Evolutionary conservation across 2,797 vertebrate species (phyloP).

Genomic region (Gymnocypris eckloni): DNA sequence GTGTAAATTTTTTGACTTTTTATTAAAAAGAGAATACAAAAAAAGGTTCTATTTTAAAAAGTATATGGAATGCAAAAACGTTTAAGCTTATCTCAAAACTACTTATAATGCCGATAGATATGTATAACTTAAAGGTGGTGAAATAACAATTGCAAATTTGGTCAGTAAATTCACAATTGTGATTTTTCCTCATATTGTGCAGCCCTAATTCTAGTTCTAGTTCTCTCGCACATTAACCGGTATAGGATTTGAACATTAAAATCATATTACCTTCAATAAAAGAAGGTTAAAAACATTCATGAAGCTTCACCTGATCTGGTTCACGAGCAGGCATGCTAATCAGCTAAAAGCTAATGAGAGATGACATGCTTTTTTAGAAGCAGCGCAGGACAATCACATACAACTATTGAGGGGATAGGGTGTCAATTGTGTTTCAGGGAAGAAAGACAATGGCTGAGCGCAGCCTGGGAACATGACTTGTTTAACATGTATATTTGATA

Average conservation of each 20-base stretch:
- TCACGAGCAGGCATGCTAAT: conserved; percentile 2
- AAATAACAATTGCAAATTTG: background rate
- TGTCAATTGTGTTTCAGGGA: conserved; percentile 45
- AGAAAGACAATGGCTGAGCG: conserved; percentile 68
- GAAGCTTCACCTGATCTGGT: background rate
- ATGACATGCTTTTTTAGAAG: conserved; percentile 4
- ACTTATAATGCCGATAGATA: background rate
- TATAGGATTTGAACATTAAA: background rate
- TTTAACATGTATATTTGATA: conserved; percentile 75
- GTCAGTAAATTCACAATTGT: background rate
- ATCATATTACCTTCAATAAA: conserved; percentile 15
- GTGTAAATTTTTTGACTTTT: too few relatives aligned
- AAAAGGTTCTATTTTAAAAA: too few relatives aligned
- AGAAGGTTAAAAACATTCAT: conserved; percentile 1
- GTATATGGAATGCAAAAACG: background rate
- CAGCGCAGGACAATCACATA: conserved; percentile 9
- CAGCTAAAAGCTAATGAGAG: conserved; percentile 36
- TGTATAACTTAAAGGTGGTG: background rate
- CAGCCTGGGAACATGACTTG: conserved; percentile 69
- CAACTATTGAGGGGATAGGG: conserved; percentile 36
- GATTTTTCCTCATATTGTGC: background rate
- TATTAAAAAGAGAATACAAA: too few relatives aligned
- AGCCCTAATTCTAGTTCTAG: background rate
- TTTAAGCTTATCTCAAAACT: too few relatives aligned
- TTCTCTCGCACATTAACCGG: background rate